phyloP scores from a whole-genome alignment of 2,113 vertebrate genomes.

The Grammomys surdaster region DNA sequence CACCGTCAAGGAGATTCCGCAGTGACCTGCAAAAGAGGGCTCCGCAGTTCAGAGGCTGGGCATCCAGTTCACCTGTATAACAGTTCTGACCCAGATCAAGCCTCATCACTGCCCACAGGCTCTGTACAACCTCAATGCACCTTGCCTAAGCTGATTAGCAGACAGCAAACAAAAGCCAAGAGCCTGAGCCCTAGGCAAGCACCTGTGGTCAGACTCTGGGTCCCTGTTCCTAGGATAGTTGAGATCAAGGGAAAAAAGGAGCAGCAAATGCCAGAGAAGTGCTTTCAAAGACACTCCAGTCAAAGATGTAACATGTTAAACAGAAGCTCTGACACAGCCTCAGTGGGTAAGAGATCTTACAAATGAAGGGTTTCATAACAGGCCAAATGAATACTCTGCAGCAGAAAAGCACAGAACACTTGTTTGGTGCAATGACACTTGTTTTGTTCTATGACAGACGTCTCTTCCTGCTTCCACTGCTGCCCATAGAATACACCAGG shows the following conservation, averaged over 20 bases:
- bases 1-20: constrained; percentile 94
- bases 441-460: background rate
- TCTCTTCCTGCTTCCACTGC: background rate
- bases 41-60: constrained; percentile 30
- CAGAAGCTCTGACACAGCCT: background rate
- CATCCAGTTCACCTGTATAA: background rate
- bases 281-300: background rate
- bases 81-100: background rate
- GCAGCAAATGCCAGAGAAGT: background rate
- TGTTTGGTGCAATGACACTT: background rate
- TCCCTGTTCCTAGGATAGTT: background rate
- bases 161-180: background rate
- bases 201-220: background rate
- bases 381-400: background rate
- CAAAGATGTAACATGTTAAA: background rate
- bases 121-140: background rate
- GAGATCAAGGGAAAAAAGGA: background rate
- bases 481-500: background rate
- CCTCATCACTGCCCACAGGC: background rate
- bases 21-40: constrained; percentile 91
- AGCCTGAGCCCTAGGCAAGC: background rate
- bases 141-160: background rate
- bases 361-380: background rate
- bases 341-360: background rate
- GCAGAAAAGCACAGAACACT: background rate